phyloP scores from a whole-genome alignment of 2,113 vertebrate species.

The Mormyrus lacerda region DNA sequence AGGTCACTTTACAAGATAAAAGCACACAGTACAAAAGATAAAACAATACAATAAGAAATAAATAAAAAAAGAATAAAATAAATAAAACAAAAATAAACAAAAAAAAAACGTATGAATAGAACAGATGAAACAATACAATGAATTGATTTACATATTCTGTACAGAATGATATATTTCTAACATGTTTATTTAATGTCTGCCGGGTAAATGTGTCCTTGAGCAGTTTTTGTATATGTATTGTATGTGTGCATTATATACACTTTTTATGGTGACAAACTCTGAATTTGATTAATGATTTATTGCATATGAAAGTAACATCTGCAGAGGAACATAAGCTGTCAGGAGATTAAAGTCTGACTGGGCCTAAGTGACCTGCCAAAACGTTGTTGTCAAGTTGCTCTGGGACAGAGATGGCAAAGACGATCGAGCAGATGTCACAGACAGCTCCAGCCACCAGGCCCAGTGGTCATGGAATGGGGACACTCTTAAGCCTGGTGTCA shows the following conservation, averaged over 20 bases:
- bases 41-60: no score
- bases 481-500: not conserved
- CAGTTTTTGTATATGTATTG: not conserved
- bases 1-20: no score
- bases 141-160: not conserved
- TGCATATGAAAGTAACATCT: conserved; percentile 47
- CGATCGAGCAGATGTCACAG: not conserved
- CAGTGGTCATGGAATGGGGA: not conserved
- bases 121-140: no score
- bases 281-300: conserved; percentile 54
- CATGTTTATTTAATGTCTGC: not conserved
- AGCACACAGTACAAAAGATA: no score
- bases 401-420: conserved; percentile 28
- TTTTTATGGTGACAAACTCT: conserved; percentile 34
- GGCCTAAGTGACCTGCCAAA: conserved; percentile 44
- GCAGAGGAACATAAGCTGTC: conserved; percentile 44
- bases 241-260: not conserved
- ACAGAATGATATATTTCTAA: not conserved
- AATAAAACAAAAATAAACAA: no score
- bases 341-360: conserved; percentile 52
- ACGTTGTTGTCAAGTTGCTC: conserved; percentile 34
- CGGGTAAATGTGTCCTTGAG: not conserved
- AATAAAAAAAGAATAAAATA: no score
- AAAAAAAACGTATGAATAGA: no score
- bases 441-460: not conserved